Evolutionary conservation across 2,797 vertebrate genomes (phyloP).

Genomic region (Halcyon smyrnensis): DNA sequence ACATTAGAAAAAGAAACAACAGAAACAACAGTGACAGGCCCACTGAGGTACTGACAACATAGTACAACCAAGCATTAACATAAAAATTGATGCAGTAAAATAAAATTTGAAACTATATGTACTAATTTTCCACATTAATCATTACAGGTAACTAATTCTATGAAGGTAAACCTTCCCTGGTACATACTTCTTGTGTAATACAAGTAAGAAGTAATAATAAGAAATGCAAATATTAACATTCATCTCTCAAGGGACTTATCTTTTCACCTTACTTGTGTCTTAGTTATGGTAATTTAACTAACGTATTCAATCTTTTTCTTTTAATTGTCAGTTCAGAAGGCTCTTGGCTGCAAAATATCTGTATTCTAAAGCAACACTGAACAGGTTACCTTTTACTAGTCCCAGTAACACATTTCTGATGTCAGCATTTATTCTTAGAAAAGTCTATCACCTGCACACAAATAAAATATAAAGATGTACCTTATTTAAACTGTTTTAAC

Average conservation of each 20-base stretch:
- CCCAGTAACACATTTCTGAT: neutral
- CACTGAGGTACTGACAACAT: neutral
- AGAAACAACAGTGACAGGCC: neutral
- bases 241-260: neutral
- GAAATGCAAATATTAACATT: neutral
- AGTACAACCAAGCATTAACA: neutral
- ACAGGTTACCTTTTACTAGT: neutral
- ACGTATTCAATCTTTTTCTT: neutral
- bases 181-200: neutral
- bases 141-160: neutral
- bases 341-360: neutral
- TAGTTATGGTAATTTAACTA: neutral
- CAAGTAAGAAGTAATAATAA: neutral
- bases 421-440: constrained; percentile 17
- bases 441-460: neutral
- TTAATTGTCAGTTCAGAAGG: neutral
- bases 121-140: neutral
- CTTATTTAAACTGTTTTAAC: neutral
- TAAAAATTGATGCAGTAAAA: neutral
- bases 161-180: neutral
- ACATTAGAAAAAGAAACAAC: neutral
- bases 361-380: neutral
- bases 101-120: neutral
- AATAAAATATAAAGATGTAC: neutral
- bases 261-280: neutral